A percentile compares a stretch with the other conserved stretches of the same genome.
phyloP scores from a whole-genome alignment of 2,797 vertebrate genomes.

The Schizothorax lantsangensis region DNA sequence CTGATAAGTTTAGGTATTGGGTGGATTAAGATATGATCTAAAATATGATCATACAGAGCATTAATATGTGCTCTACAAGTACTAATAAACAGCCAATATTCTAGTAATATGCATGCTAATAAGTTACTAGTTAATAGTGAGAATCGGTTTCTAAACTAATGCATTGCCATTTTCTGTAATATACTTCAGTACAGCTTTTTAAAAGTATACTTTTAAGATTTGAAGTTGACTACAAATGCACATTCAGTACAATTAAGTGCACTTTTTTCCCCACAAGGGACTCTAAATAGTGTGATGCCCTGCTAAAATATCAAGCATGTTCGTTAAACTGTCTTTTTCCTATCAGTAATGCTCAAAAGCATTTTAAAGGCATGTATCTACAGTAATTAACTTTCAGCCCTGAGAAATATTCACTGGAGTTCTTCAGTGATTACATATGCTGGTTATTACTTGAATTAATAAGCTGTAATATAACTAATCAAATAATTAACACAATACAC shows the following conservation, averaged over 20 bases:
- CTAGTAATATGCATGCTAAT: background rate
- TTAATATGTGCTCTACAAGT: background rate
- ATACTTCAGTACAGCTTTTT: background rate
- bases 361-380: background rate
- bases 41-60: background rate
- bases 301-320: background rate
- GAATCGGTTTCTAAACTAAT: background rate
- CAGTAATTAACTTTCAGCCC: background rate
- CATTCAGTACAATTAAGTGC: no score
- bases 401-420: background rate
- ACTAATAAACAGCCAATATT: background rate
- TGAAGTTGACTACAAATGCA: background rate
- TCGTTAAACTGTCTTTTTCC: background rate
- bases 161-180: background rate
- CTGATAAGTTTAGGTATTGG: background rate
- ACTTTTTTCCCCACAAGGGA: background rate
- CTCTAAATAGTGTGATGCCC: background rate
- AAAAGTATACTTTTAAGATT: background rate
- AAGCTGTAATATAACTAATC: no score
- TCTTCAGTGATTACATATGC: no score
- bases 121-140: background rate
- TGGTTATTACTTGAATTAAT: background rate
- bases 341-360: background rate
- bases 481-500: background rate
- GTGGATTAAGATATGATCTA: background rate